phyloP scores from a whole-genome alignment of 2,113 vertebrate species.

The Rhynchopsitta pachyrhyncha region DNA sequence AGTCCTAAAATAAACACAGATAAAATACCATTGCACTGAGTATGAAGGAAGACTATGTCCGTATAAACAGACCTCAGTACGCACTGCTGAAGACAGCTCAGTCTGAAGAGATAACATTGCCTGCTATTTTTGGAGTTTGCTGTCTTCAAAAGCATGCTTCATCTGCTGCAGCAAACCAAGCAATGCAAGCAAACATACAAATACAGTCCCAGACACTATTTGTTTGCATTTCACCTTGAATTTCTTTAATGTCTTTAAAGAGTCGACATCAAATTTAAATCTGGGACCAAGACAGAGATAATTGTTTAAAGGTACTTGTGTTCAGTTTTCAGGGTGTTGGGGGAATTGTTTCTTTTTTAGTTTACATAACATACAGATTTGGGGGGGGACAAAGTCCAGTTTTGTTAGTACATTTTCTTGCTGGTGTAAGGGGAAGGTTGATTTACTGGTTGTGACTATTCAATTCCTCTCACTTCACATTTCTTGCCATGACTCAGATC shows the following conservation, averaged over 20 bases:
- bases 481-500: not conserved
- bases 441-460: not conserved
- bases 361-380: not conserved
- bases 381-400: not conserved
- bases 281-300: not conserved
- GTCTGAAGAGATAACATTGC: constrained; percentile 34
- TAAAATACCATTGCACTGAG: constrained; percentile 13
- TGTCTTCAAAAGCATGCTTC: not conserved
- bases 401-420: not conserved
- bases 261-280: not conserved
- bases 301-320: not conserved
- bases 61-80: constrained; percentile 6
- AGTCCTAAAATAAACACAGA: constrained; percentile 51
- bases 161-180: not conserved
- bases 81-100: constrained; percentile 16
- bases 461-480: not conserved
- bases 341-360: not conserved
- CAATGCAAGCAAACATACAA: not conserved
- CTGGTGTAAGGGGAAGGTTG: no score
- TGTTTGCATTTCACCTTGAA: not conserved
- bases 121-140: constrained; percentile 36
- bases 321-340: not conserved
- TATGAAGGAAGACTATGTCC: constrained; percentile 19
- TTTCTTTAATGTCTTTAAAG: not conserved
- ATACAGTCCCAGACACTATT: not conserved